These are phyloP conservation scores for Plutomurus gul DNA, from an alignment of 1,140 invertebrate species.

Conservation along the genomic window DNA sequence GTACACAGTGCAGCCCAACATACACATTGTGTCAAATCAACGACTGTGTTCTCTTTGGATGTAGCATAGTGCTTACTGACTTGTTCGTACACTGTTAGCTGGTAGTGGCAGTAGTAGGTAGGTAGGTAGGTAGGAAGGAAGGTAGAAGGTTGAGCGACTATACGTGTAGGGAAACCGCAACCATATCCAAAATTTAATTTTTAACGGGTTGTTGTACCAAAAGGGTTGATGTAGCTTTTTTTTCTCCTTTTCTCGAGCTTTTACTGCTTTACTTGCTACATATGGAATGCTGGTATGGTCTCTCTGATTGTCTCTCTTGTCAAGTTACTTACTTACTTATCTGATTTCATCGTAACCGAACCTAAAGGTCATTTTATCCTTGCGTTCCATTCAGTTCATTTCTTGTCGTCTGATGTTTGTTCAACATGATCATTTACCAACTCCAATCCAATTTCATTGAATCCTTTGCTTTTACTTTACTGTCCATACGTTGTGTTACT, in stretches of 20 bases:
- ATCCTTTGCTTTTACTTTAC: constrained; percentile 22
- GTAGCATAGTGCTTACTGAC: too few species aligned
- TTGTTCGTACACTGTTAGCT: too few species aligned
- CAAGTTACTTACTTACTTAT: constrained; percentile 44
- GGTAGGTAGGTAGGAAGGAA: neutral
- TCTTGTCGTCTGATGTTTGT: constrained; percentile 28
- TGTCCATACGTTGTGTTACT: neutral
- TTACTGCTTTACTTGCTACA: neutral
- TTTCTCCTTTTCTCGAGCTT: neutral
- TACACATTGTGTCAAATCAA: neutral
- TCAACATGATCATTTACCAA: constrained; percentile 16
- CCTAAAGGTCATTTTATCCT: constrained; percentile 45
- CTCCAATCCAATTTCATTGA: constrained; percentile 30
- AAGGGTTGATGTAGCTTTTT: constrained; percentile 36
- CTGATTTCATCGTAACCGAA: constrained; percentile 39
- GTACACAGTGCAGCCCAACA: too few species aligned
- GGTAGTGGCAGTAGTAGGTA: too few species aligned
- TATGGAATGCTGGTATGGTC: neutral
- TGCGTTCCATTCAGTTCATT: constrained; percentile 10
- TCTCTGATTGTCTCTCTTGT: constrained; percentile 35
- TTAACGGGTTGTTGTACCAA: constrained; percentile 39
- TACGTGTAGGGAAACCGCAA: constrained; percentile 29
- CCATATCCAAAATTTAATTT: constrained; percentile 49
- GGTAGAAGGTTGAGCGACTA: neutral
- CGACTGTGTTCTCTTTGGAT: neutral